Conservation (phyloP, 2,888 invertebrate species). For the Carterocephalus palaemon region DNA sequence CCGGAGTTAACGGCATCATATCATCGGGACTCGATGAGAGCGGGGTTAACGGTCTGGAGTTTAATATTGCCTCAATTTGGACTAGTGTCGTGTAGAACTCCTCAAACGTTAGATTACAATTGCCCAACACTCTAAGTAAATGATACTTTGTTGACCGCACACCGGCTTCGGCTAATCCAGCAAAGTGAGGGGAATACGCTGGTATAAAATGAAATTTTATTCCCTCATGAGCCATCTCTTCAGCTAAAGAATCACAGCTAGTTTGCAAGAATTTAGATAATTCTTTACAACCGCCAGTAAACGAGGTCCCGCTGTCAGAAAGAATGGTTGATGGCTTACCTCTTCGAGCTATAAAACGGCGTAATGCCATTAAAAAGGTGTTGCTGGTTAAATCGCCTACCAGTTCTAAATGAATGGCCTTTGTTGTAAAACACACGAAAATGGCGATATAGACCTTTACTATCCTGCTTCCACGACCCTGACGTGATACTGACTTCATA, state of each 20-base stretch:
- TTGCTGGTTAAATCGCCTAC: no score
- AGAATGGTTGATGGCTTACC: no score
- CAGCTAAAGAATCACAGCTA: slow-evolving; percentile 15
- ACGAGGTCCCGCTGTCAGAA: no score
- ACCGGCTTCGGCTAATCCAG: slow-evolving; percentile 17
- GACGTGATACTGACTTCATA: slow-evolving; percentile 17
- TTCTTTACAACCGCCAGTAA: slow-evolving; percentile 33
- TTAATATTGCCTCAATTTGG: not conserved
- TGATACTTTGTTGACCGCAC: slow-evolving; percentile 19
- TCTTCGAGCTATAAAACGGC: no score
- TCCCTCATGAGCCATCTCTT: no score
- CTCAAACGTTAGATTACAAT: slow-evolving; percentile 15
- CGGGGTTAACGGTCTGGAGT: slow-evolving; percentile 4
- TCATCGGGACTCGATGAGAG: not conserved
- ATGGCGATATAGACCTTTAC: no score
- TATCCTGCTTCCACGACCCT: slow-evolving; percentile 27
- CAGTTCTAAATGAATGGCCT: no score
- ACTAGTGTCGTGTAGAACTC: not conserved
- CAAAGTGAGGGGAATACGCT: no score
- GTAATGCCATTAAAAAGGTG: no score
- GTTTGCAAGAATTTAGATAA: slow-evolving; percentile 25
- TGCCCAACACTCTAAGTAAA: slow-evolving; percentile 14
- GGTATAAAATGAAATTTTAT: no score
- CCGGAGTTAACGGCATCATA: slow-evolving; percentile 4
- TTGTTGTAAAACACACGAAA: slow-evolving; percentile 30